Base-by-base conservation (phyloP, 92 coral and sea anemone genomes). In the Metridium senile region DNA sequence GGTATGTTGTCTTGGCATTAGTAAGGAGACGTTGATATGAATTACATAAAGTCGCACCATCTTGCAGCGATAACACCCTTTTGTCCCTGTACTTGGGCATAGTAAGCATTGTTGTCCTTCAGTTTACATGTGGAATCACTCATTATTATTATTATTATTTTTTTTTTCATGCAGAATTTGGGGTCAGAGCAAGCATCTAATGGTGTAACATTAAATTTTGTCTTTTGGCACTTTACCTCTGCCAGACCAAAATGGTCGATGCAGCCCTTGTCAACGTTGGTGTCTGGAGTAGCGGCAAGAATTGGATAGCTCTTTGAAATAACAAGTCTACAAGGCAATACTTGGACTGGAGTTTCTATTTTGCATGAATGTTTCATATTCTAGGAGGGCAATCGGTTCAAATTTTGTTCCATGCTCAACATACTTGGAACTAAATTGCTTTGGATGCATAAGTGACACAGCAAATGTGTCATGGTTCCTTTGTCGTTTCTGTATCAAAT, bases 41-140 rank as follows among this genome's bases (percentile, higher is more conserved):
- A n/a, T n/a, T n/a, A n/a, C n/a, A 83, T 70, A 26, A 83, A 76
- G 66, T 83, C 88, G 58, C 88, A 76, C 88, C 88, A 84, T 46
- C 66, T 62, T 23, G 85, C 84, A 7, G 77, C 89, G 7, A 81
- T 79, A 10, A 79, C 74, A 9, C 74, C 88, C 88, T 77, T 78
- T 34, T 79, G 89, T 1, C 85, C 89, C 70, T 79, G 85, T 16
- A 85, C 81, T 58, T 85, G 89, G 9, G 85, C 73, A 70, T 68
- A 74, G 58, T 85, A 79, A 1, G 58, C 34, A 58, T 79, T 31
- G 17, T 46, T 20, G 17, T 47, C 25, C 52, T 74, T 85, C 33
- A 85, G 52, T 22, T 21, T 47, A 33, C 81, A 82, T 16, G 43
- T 16, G 0, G 65, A 35, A 6, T 68, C 78, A 68, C 68, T 49